Percentiles rank a stretch among this genome's conserved stretches.
Evolutionary conservation across 1,140 invertebrate genomes (phyloP).

Genomic region (Lordiphosa stackelbergi): DNA sequence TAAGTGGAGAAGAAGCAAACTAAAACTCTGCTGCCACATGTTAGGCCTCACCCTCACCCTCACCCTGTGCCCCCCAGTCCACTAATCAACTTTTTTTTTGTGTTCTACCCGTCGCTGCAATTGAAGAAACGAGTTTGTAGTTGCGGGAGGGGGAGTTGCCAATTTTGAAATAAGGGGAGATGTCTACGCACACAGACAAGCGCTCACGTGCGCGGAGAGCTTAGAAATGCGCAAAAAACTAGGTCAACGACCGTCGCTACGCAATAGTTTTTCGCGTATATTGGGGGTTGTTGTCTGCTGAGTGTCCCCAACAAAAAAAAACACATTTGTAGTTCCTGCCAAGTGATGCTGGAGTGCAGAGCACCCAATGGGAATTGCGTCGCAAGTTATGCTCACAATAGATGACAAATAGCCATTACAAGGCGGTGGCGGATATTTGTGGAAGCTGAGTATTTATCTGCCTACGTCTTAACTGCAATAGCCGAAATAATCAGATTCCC

Average conservation of each 20-base stretch:
- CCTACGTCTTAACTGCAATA: too few species aligned
- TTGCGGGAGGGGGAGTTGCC: not conserved
- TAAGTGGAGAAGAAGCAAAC: slow-evolving; percentile 74
- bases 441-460: too few species aligned
- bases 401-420: too few species aligned
- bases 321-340: too few species aligned
- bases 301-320: slow-evolving; percentile 1
- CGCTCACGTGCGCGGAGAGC: slow-evolving; percentile 35
- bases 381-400: too few species aligned
- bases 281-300: slow-evolving; percentile 26
- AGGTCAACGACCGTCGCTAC: slow-evolving; percentile 67
- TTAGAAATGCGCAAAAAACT: slow-evolving; percentile 53
- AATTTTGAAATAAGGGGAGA: not conserved
- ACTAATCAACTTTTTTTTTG: slow-evolving; percentile 37
- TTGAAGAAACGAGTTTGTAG: slow-evolving; percentile 4
- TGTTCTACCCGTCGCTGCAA: slow-evolving; percentile 45
- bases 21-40: slow-evolving; percentile 24
- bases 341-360: too few species aligned
- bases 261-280: slow-evolving; percentile 45
- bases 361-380: too few species aligned
- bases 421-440: too few species aligned
- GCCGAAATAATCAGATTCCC: too few species aligned
- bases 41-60: not conserved
- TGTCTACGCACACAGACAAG: slow-evolving; percentile 1
- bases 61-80: not conserved